Evolutionary conservation across 2,888 invertebrate species (phyloP).

Genomic region (Zygogramma bicolorata): DNA sequence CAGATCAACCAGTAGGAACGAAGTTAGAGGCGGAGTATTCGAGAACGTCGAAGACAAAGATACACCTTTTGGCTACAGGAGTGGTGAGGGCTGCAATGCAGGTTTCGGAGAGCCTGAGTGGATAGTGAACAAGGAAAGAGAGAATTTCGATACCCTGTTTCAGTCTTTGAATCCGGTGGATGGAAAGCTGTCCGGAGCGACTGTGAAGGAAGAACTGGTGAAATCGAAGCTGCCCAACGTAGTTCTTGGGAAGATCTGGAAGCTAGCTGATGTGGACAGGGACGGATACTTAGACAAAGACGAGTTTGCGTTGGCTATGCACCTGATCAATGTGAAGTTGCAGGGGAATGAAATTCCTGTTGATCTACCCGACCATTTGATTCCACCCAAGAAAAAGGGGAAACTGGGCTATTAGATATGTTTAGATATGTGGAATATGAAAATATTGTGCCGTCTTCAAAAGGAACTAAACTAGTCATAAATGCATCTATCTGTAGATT

Average conservation of each 20-base stretch:
- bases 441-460: background rate
- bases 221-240: conserved; percentile 97
- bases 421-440: conserved; percentile 29
- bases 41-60: conserved; percentile 84
- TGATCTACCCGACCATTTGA: conserved; percentile 86
- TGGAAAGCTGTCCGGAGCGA: conserved; percentile 92
- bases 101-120: conserved; percentile 96
- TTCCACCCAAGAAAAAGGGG: conserved; percentile 85
- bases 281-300: conserved; percentile 94
- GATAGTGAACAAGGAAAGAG: conserved; percentile 92
- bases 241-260: conserved; percentile 97
- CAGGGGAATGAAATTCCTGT: conserved; percentile 91
- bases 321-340: conserved; percentile 90
- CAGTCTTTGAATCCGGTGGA: conserved; percentile 84
- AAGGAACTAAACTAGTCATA: background rate
- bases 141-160: conserved; percentile 86
- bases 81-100: conserved; percentile 95
- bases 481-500: background rate
- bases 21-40: conserved; percentile 87
- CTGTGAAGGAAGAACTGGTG: conserved; percentile 93
- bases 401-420: conserved; percentile 29
- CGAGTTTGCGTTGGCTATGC: conserved; percentile 97
- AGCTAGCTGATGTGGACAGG: conserved; percentile 93
- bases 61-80: conserved; percentile 93
- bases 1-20: conserved; percentile 39